Percentiles rank a stretch among this genome's conserved stretches.
Evolutionary conservation across 2,113 vertebrate species (phyloP).

Genomic region (Pardalotus punctatus): DNA sequence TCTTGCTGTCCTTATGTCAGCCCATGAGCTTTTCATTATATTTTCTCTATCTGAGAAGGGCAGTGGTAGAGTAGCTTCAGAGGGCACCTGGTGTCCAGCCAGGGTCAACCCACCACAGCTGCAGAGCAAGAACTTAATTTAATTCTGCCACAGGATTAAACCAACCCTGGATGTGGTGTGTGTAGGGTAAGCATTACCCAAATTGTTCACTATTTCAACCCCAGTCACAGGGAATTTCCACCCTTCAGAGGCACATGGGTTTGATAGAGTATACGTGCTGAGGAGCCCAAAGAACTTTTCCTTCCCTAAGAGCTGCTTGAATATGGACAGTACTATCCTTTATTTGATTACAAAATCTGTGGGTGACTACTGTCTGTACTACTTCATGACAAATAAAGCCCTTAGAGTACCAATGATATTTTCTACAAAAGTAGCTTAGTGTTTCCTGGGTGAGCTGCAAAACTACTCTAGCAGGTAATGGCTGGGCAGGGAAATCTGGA

Average conservation of each 20-base stretch:
- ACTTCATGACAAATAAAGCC: background rate
- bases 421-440: background rate
- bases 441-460: background rate
- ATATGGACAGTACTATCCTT: background rate
- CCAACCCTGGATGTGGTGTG: rapidly evolving
- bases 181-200: background rate
- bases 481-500: background rate
- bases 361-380: background rate
- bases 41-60: background rate
- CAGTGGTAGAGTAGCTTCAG: background rate
- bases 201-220: background rate
- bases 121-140: background rate
- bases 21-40: background rate
- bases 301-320: background rate
- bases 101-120: background rate
- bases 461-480: background rate
- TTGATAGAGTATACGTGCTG: background rate
- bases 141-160: background rate
- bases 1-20: background rate
- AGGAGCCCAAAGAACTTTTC: background rate
- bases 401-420: background rate
- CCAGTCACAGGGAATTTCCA: background rate
- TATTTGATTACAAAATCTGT: background rate
- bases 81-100: background rate
- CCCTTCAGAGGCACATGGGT: background rate